Base-by-base conservation (phyloP, 2,113 vertebrate genomes). In the Gobiocypris rarus region DNA sequence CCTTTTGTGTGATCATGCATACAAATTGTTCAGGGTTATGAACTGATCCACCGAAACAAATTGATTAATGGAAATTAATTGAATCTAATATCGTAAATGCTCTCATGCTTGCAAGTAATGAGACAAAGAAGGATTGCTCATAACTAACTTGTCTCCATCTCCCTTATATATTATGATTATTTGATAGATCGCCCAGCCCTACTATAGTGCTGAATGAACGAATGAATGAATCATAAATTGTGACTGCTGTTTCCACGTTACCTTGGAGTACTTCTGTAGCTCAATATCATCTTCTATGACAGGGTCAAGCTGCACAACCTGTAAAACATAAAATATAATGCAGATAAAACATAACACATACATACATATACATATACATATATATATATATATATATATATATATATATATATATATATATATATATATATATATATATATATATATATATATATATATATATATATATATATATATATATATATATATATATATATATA, bases 231-330 rank as follows among this genome's bases (percentile, higher is more conserved):
- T 43, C 22, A 78, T 59, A 34, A 61, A 61, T 43, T 17, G n/a
- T 59, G 22, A 73, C 41, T 43, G 38, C 41, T 31, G 17, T 14
- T 45, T 74, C 13, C 41, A 67, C 4, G 48, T 86, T 91, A 99
- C 98, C 95, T 99, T 99, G 0, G 97, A 98, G 86, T 95, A 98
- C 63, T 96, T 98, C 92, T 97, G 97, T 71, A 99, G 94, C 83
- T 98, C 96, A 0, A 88, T 94, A 75, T 98, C 96, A 5, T 97
- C 96, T 69, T 93, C 95, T 61, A 98, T 97, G 75, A 96, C 93
- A 0, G 95, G 95, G 87, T 98, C 95, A 93, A 98, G 85, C 19
- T 93, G 93, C 79, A 97, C 95, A 82, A 98, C 95, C 98, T 99
- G 87, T 48, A 88, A 24, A 38, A 80, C 89, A 73, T 83, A 74